phyloP scores from a whole-genome alignment of 64 coral and sea anemone genomes.

The Astreopora myriophthalma region DNA sequence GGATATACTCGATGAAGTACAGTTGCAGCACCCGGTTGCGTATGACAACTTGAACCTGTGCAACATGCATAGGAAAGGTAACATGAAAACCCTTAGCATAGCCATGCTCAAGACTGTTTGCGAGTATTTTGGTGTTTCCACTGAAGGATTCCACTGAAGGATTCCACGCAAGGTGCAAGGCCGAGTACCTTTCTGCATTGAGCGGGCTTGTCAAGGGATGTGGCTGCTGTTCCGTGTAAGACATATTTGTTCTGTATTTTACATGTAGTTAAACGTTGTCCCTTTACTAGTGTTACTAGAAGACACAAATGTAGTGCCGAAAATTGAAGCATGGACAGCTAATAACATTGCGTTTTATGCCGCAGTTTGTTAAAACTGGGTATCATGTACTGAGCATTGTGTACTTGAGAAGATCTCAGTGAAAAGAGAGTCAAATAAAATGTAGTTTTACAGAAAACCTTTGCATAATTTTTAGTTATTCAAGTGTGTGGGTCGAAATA shows the following conservation, averaged over 20 bases:
- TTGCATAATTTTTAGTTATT: no score
- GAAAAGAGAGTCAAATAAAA: no score
- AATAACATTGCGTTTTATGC: no score
- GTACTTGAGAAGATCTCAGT: no score
- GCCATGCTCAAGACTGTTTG: slow-evolving; percentile 21
- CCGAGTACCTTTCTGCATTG: slow-evolving; percentile 24
- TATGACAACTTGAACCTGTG: slow-evolving; percentile 43
- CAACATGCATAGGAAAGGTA: slow-evolving; percentile 1
- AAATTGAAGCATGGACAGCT: no score
- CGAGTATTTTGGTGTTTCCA: slow-evolving; percentile 23
- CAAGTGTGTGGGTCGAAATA: no score
- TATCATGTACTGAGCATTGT: no score
- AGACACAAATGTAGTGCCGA: no score
- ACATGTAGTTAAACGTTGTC: background rate
- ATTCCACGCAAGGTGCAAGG: slow-evolving; percentile 27
- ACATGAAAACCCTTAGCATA: slow-evolving; percentile 5
- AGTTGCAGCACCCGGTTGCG: slow-evolving; percentile 14
- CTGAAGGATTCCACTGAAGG: background rate
- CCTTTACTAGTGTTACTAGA: no score
- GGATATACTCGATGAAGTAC: slow-evolving; percentile 1
- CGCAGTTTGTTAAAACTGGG: no score
- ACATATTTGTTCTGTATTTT: background rate
- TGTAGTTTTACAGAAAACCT: no score
- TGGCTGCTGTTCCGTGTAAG: background rate
- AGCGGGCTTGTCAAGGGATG: background rate